phyloP scores from a whole-genome alignment of 2,888 invertebrate genomes.

The Gymnoscelis rufifasciata region DNA sequence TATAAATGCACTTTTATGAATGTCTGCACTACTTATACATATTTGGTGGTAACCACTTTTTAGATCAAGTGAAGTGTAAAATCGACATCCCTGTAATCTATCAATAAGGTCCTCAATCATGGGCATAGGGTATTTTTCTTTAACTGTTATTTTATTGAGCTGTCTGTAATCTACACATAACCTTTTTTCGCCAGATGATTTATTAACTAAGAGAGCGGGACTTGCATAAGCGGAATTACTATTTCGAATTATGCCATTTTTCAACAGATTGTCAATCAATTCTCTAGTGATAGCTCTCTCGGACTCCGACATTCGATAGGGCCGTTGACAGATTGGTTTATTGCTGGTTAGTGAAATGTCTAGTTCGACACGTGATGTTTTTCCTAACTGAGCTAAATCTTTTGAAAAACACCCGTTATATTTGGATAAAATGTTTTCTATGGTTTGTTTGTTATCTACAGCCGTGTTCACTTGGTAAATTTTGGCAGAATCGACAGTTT shows the following conservation, averaged over 20 bases:
- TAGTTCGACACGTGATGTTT: not conserved
- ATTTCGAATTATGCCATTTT: not conserved
- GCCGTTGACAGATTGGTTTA: not conserved
- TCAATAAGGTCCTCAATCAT: not conserved
- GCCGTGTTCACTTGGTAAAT: no score
- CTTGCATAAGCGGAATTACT: conserved; percentile 3
- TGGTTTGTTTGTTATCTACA: no score
- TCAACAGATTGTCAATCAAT: not conserved
- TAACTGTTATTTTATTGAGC: conserved; percentile 1
- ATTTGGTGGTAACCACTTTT: conserved; percentile 2
- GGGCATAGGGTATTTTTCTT: conserved; percentile 2
- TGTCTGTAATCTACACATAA: not conserved
- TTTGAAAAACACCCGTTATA: not conserved
- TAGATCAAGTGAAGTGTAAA: not conserved
- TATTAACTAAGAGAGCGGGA: not conserved
- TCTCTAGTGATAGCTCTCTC: not conserved
- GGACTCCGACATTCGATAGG: not conserved
- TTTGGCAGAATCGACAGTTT: not conserved
- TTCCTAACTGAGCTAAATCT: not conserved
- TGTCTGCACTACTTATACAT: not conserved
- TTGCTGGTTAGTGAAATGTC: not conserved
- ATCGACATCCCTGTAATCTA: not conserved
- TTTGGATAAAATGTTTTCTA: not conserved
- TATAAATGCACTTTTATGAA: not conserved
- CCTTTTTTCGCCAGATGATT: not conserved